Evolutionary conservation across 2,888 invertebrate species (phyloP), one percentile per base, ranked within the genome.

Genomic region (Harpagoxenus sublaevis): DNA sequence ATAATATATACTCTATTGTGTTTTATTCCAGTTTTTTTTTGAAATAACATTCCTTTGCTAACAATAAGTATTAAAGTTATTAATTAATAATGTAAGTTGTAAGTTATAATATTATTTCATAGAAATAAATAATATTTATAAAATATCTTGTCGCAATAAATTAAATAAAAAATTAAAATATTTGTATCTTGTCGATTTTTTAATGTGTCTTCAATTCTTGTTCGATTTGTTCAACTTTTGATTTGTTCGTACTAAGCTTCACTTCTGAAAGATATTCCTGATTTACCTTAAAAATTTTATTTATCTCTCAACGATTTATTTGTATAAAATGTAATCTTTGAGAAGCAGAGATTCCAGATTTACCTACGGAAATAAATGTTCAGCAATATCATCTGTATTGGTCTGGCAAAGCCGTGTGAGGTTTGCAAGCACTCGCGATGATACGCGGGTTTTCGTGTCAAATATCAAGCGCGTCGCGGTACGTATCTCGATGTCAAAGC

Each of bases 401-500:
- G 62, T 39, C 9, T 65, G 51, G 28, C 39, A 45, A 63, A 77
- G 39, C 63, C 35, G 23, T 35, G 39, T 12, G 39, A 39, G 10
- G 6, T 42, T 51, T 63, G 23, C 71, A 23, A 55, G 71, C 39
- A 55, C 57, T 57, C 42, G 42, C 18, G 12, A 45, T 31, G 60
- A 62, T 60, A 74, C 60, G 74, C 45, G 74, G n/a, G 39, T 53
- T 75, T 77, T 48, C 62, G 63, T 60, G 63, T 77, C 75, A 65
- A 53, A 77, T 77, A 77, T 77, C 60, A 63, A 77, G 28, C 51
- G 39, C 28, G 39, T 35, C 51, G 28, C 42, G 51, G 35, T 51
- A 63, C 18, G 63, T 65, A 77, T 77, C 63, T 31, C 62, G 48
- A 74, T 62, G 75, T 65, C 63, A 77, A 77, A 77, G 75, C 51